These are phyloP conservation scores for Oryzias curvinotus DNA, from an alignment of 2,113 vertebrate species.

Conservation along the genomic window DNA sequence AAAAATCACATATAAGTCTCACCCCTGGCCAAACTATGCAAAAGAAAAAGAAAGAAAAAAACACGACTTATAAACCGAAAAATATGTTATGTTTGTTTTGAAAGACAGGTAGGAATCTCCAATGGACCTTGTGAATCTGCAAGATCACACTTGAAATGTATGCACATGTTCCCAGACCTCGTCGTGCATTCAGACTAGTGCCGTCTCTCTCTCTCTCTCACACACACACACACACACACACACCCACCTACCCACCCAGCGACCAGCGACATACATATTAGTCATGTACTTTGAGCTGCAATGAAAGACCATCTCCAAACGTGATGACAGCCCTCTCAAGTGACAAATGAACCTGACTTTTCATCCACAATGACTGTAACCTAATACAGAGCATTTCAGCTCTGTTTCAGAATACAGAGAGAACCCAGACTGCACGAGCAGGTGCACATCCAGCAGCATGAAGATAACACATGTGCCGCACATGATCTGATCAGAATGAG, in stretches of 20 bases:
- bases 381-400: conserved; percentile 26
- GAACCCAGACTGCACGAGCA: conserved; percentile 27
- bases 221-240: neutral
- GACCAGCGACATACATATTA: neutral
- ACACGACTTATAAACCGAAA: no score
- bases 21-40: no score
- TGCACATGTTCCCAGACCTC: neutral
- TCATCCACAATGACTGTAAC: conserved; percentile 28
- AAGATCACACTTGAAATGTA: neutral
- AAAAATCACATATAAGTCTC: no score
- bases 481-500: conserved; percentile 31
- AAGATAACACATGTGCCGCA: conserved; percentile 17
- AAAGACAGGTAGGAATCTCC: neutral
- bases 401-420: conserved; percentile 13
- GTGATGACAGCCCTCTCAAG: conserved; percentile 29
- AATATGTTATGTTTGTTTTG: no score
- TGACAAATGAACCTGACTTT: conserved; percentile 37
- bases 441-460: conserved; percentile 21
- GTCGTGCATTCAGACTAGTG: no score
- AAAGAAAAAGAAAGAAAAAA: no score
- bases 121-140: neutral
- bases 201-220: neutral
- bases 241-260: no score
- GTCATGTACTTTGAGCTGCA: neutral
- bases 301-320: conserved; percentile 20